Conservation (phyloP, 2,888 invertebrate genomes). For the Drosophila sordidula region DNA sequence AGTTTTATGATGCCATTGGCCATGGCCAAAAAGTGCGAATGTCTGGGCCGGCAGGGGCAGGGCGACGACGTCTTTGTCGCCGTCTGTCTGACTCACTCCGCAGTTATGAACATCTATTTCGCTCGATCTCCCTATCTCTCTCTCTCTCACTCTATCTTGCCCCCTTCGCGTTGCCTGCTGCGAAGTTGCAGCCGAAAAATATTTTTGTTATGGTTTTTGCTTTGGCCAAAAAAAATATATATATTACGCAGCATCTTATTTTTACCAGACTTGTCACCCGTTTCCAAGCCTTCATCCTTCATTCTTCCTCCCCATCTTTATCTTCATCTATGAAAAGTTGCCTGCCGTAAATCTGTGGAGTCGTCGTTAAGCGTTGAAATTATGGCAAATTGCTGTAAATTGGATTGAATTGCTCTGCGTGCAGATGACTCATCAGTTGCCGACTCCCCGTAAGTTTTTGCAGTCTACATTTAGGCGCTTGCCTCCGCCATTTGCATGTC, state of each 20-base stretch:
- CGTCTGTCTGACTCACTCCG: constrained; percentile 66
- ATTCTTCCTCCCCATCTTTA: neutral
- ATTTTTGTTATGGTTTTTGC: constrained; percentile 67
- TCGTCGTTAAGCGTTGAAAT: constrained; percentile 70
- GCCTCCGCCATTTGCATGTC: constrained; percentile 65
- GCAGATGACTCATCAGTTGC: constrained; percentile 65
- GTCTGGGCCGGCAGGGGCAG: constrained; percentile 56
- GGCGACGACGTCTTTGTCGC: constrained; percentile 64
- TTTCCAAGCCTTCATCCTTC: constrained; percentile 3
- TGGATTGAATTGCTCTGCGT: constrained; percentile 64
- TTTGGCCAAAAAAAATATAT: constrained; percentile 22
- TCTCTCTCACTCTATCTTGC: neutral
- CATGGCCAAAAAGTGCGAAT: constrained; percentile 71
- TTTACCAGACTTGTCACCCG: constrained; percentile 31
- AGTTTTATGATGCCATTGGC: constrained; percentile 80
- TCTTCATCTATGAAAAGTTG: constrained; percentile 56
- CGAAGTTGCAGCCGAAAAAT: constrained; percentile 58
- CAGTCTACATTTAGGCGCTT: constrained; percentile 61
- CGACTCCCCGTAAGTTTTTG: constrained; percentile 1
- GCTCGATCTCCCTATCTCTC: neutral
- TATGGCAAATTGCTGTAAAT: constrained; percentile 76
- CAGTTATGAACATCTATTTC: constrained; percentile 10
- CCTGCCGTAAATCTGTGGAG: constrained; percentile 69
- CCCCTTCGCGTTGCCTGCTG: constrained; percentile 9
- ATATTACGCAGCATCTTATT: constrained; percentile 67